Evolutionary conservation across 2,113 vertebrate species (phyloP).

Genomic region (Odontophorus gujanensis): DNA sequence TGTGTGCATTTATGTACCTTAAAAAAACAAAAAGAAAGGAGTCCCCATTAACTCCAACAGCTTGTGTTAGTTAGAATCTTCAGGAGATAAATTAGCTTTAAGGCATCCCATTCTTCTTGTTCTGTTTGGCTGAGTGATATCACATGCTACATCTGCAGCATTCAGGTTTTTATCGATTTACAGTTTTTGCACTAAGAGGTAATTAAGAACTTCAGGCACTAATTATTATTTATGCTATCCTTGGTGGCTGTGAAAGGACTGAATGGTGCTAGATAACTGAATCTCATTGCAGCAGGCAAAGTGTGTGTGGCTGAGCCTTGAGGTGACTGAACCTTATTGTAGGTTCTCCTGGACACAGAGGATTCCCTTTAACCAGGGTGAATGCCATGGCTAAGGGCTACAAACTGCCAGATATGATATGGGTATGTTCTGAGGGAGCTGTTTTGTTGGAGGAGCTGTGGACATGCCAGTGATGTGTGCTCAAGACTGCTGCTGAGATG

Average conservation of each 20-base stretch:
- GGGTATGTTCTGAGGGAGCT: neutral
- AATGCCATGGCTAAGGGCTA: neutral
- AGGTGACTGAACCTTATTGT: neutral
- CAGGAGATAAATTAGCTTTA: neutral
- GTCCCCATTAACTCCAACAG: neutral
- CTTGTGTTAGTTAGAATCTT: neutral
- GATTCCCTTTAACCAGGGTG: neutral
- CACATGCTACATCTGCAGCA: fast-evolving
- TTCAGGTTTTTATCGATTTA: neutral
- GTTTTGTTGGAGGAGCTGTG: neutral
- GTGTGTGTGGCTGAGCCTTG: fast-evolving
- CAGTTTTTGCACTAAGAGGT: neutral
- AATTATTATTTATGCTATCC: neutral
- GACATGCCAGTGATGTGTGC: neutral
- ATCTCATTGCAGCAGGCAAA: neutral
- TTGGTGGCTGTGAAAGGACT: neutral
- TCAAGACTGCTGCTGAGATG: fast-evolving
- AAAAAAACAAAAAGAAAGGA: neutral
- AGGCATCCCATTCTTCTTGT: neutral
- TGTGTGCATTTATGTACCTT: neutral
- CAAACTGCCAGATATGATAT: fast-evolving
- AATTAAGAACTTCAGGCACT: neutral
- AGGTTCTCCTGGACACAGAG: neutral
- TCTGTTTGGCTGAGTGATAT: neutral
- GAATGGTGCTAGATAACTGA: fast-evolving